Evolutionary conservation across 2,113 vertebrate genomes (phyloP).

Genomic region (Vireo altiloquus): DNA sequence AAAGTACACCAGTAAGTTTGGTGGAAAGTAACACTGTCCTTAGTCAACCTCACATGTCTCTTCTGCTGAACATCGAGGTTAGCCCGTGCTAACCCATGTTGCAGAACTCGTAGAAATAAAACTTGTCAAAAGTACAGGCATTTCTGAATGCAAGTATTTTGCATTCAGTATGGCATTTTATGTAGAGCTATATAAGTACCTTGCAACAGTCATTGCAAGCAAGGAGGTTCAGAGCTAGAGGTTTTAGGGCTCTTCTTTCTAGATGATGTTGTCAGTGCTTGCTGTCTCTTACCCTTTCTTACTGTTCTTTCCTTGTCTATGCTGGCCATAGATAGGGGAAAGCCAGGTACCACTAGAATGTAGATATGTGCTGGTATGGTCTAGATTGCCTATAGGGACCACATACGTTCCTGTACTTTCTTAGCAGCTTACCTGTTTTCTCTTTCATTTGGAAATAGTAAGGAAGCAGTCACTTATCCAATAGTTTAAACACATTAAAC

Average conservation of each 20-base stretch:
- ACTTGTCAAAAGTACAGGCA: background rate
- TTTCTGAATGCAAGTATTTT: background rate
- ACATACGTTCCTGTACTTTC: background rate
- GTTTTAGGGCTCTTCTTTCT: background rate
- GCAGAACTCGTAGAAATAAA: background rate
- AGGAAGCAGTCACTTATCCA: background rate
- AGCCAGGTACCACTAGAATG: background rate
- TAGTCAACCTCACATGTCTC: background rate
- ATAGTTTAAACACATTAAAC: background rate
- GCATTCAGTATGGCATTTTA: background rate
- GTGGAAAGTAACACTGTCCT: background rate
- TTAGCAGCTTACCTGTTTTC: background rate
- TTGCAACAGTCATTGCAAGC: background rate
- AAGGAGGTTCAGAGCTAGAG: background rate
- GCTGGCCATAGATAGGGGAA: background rate
- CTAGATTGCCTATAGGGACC: background rate
- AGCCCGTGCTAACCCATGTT: background rate
- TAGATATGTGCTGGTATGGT: background rate
- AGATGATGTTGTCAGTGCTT: background rate
- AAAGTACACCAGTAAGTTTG: constrained; percentile 4
- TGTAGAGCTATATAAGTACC: background rate
- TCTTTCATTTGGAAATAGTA: background rate
- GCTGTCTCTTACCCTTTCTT: background rate
- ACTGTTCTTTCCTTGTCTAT: background rate
- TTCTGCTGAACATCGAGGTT: background rate